Evolutionary conservation across 1,140 invertebrate species (phyloP).

Genomic region (Drosophila malerkotliana): DNA sequence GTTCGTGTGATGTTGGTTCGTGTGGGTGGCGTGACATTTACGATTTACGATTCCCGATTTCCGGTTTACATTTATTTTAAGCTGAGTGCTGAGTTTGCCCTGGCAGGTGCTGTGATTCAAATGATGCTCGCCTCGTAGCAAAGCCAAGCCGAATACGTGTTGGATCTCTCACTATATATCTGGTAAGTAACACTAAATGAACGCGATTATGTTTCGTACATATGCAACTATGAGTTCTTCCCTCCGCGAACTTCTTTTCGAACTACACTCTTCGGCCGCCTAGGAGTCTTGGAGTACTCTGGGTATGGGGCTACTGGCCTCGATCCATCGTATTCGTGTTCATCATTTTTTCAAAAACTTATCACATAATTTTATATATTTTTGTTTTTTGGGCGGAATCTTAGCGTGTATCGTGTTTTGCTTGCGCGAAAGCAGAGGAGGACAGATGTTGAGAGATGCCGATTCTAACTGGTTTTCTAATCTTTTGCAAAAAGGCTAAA

Average conservation of each 20-base stretch:
- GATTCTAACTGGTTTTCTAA: constrained; percentile 25
- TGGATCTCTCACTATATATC: constrained; percentile 33
- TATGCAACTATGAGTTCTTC: constrained; percentile 41
- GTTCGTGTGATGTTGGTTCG: constrained; percentile 16
- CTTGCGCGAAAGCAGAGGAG: constrained; percentile 51
- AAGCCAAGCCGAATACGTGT: constrained; percentile 36
- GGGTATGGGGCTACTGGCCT: constrained; percentile 1
- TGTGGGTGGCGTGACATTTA: constrained; percentile 7
- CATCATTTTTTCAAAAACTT: constrained; percentile 64
- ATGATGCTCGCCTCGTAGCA: constrained; percentile 17
- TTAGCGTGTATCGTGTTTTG: constrained; percentile 73
- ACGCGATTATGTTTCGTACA: constrained; percentile 42
- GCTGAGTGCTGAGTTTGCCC: constrained; percentile 40
- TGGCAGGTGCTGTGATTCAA: constrained; percentile 45
- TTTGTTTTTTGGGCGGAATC: constrained; percentile 74
- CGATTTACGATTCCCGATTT: constrained; percentile 1
- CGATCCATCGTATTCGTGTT: constrained; percentile 11
- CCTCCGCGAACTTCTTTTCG: constrained; percentile 6
- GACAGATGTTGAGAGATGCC: constrained; percentile 10
- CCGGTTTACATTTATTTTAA: constrained; percentile 26
- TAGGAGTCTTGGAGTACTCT: too few relatives aligned
- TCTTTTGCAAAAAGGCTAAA: constrained; percentile 43
- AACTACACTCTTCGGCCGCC: constrained; percentile 34
- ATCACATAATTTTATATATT: constrained; percentile 80
- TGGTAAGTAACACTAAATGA: constrained; percentile 52